Evolutionary conservation across 1,140 invertebrate genomes (phyloP).

Genomic region (Thaumetopoea pityocampa): DNA sequence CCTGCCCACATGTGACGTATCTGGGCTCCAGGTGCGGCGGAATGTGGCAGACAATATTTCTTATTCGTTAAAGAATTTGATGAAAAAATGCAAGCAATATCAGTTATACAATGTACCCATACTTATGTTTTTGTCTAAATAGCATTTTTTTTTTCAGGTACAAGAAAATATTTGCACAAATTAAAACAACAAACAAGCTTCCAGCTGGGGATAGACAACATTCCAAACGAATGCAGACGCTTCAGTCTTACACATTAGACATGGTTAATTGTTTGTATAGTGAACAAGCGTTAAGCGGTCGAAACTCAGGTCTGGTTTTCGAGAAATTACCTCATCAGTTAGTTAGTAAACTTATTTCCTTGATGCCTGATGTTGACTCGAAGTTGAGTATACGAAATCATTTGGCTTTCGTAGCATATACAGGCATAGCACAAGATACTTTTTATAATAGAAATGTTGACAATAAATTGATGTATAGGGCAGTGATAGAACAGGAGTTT

Average conservation of each 20-base stretch:
- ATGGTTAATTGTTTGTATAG: constrained; percentile 48
- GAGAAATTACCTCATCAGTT: constrained; percentile 43
- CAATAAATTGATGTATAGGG: constrained; percentile 45
- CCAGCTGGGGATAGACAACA: constrained; percentile 19
- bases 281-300: constrained; percentile 37
- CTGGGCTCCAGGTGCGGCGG: no score
- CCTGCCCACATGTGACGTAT: no score
- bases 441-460: constrained; percentile 31
- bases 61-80: no score
- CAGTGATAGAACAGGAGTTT: constrained; percentile 41
- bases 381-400: constrained; percentile 56
- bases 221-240: constrained; percentile 30
- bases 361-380: constrained; percentile 42
- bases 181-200: constrained; percentile 26
- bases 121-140: not conserved
- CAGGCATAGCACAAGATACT: constrained; percentile 38
- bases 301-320: constrained; percentile 49
- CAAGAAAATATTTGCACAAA: constrained; percentile 33
- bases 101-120: no score
- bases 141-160: constrained; percentile 35
- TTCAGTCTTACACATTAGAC: constrained; percentile 48
- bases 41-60: no score
- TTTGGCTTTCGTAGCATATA: constrained; percentile 58
- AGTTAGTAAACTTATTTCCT: constrained; percentile 37
- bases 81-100: no score